Percentiles rank a stretch among this genome's conserved stretches.
Evolutionary conservation across 2,113 vertebrate genomes (phyloP).

Genomic region (Hemicordylus capensis): DNA sequence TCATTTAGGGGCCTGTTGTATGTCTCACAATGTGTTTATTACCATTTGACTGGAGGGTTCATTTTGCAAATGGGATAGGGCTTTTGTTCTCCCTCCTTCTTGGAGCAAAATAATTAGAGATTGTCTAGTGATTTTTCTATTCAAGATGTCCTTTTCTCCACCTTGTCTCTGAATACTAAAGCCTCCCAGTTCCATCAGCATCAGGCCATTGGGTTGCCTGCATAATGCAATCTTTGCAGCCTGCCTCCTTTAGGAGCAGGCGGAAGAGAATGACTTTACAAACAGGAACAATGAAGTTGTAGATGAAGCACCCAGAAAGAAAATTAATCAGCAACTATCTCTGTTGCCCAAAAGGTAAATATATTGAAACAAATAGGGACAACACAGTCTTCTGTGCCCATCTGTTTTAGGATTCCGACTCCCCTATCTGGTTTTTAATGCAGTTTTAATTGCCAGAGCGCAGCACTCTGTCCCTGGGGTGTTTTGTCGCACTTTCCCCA

Average conservation of each 20-base stretch:
- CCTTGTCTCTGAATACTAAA: conserved; percentile 18
- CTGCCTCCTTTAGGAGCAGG: conserved; percentile 40
- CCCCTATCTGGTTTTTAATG: conserved; percentile 66
- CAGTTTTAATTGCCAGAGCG: conserved; percentile 69
- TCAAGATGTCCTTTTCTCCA: conserved; percentile 20
- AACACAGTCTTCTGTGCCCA: conserved; percentile 49
- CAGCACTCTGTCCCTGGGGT: conserved; percentile 52
- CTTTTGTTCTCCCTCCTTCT: conserved; percentile 39
- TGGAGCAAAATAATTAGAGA: conserved; percentile 19
- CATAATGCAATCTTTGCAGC: conserved; percentile 18
- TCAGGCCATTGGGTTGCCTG: conserved; percentile 31
- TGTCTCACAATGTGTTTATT: conserved; percentile 1
- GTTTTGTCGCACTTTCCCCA: conserved; percentile 66
- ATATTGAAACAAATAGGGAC: conserved; percentile 45
- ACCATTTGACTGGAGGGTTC: conserved; percentile 4
- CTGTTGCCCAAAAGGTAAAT: conserved; percentile 60
- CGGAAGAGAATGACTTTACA: conserved; percentile 38
- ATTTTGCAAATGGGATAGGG: not conserved
- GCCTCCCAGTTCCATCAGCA: not conserved
- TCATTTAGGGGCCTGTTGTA: not conserved
- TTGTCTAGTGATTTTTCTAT: conserved; percentile 24
- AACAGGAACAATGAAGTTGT: conserved; percentile 51
- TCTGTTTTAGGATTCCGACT: conserved; percentile 49
- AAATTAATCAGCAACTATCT: conserved; percentile 58
- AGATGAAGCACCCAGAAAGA: conserved; percentile 55